A percentile compares a stretch with the other conserved stretches of the same genome.
phyloP scores from a whole-genome alignment of 2,113 vertebrate genomes.

The Manacus vitellinus region DNA sequence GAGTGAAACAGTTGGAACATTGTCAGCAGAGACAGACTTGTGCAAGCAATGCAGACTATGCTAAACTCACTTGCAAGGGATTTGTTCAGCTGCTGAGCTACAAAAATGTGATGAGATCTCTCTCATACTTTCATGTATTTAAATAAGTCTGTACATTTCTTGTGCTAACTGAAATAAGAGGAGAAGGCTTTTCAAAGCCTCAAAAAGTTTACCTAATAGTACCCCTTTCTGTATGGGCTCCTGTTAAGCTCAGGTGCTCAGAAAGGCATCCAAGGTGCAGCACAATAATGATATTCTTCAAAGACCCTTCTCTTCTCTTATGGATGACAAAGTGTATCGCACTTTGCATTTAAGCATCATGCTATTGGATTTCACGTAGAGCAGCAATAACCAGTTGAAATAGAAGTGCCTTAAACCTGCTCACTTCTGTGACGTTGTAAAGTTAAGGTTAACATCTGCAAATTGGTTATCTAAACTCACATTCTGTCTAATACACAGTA shows the following conservation, averaged over 20 bases:
- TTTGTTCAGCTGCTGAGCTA: background rate
- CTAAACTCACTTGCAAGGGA: background rate
- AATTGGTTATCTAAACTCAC: background rate
- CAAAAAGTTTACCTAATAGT: background rate
- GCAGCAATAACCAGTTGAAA: background rate
- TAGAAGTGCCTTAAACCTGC: background rate
- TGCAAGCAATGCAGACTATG: background rate
- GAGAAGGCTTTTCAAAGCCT: background rate
- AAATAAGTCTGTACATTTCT: background rate
- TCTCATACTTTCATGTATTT: background rate
- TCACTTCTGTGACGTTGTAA: background rate
- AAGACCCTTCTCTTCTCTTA: background rate
- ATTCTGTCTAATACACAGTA: background rate
- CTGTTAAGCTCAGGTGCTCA: background rate
- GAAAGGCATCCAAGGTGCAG: background rate
- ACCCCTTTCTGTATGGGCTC: background rate
- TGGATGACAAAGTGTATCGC: background rate
- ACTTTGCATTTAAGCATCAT: background rate
- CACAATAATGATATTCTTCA: background rate
- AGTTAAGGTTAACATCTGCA: background rate
- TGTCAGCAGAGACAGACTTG: background rate
- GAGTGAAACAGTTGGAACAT: background rate
- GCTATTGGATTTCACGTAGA: background rate
- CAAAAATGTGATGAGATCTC: background rate
- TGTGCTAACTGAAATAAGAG: background rate